These are phyloP conservation scores for Philaenus spumarius DNA, from an alignment of 1,140 invertebrate genomes.

Conservation along the genomic window DNA sequence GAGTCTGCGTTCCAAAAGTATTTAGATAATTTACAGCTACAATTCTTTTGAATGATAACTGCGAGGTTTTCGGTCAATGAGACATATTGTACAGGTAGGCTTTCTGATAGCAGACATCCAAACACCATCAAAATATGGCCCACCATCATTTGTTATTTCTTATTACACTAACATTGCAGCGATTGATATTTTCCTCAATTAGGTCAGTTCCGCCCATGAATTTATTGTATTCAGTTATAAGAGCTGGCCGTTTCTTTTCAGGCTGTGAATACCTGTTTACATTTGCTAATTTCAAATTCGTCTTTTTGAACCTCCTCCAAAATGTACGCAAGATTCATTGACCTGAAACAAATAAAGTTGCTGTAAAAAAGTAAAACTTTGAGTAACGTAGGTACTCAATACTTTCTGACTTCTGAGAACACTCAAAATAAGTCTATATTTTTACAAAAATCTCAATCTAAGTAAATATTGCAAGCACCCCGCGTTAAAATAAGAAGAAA, in stretches of 20 bases:
- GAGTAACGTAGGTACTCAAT: neutral
- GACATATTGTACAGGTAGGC: too few relatives aligned
- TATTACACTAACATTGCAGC: too few relatives aligned
- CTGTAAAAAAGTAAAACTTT: slow-evolving; percentile 6
- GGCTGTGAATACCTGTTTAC: slow-evolving; percentile 3
- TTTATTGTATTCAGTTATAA: slow-evolving; percentile 3
- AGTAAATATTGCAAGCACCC: slow-evolving; percentile 6
- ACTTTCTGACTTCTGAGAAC: neutral
- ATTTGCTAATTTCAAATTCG: slow-evolving; percentile 6
- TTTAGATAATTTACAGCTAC: too few relatives aligned
- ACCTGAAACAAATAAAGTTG: neutral
- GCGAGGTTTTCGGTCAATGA: too few relatives aligned
- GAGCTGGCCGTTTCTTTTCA: slow-evolving; percentile 6
- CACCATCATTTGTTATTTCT: too few relatives aligned
- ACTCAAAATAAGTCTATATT: neutral
- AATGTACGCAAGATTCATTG: slow-evolving; percentile 6
- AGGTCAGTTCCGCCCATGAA: too few relatives aligned
- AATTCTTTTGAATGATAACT: too few relatives aligned
- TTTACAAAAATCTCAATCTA: neutral
- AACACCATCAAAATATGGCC: too few relatives aligned
- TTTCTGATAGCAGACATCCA: too few relatives aligned
- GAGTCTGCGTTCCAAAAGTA: too few relatives aligned
- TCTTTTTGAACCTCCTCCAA: slow-evolving; percentile 4
- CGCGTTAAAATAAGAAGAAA: neutral
- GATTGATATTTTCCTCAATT: too few relatives aligned